Percentiles rank a stretch among this genome's conserved stretches.
These are phyloP conservation scores for Caerostris darwini DNA, from an alignment of 1,140 invertebrate species.

Conservation along the genomic window DNA sequence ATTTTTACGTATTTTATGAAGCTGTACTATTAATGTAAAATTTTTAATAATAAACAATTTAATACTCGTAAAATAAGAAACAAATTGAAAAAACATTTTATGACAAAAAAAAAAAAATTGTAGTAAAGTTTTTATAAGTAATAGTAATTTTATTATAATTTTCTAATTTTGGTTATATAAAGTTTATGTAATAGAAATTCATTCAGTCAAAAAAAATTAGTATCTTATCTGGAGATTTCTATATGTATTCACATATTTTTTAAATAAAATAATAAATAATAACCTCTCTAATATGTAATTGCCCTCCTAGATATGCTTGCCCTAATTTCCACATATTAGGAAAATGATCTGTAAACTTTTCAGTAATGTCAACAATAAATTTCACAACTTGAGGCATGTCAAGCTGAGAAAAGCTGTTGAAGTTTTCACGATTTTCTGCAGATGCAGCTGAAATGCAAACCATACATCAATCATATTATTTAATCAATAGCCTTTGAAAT, in stretches of 20 bases:
- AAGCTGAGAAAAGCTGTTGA: background rate
- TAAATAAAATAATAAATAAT: background rate
- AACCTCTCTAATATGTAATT: conserved; percentile 87
- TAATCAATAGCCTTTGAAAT: background rate
- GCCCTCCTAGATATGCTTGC: conserved; percentile 93
- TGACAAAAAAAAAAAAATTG: too few species aligned
- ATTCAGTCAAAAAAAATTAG: too few species aligned
- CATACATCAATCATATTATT: background rate
- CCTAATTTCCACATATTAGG: conserved; percentile 95
- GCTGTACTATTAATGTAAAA: too few species aligned
- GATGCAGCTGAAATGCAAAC: conserved; percentile 5
- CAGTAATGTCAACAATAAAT: conserved; percentile 89
- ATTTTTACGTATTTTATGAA: too few species aligned
- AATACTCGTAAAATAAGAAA: too few species aligned
- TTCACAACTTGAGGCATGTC: conserved; percentile 84
- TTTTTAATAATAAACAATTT: too few species aligned
- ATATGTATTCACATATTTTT: background rate
- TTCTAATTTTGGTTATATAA: too few species aligned
- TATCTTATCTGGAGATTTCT: background rate
- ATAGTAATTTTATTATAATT: too few species aligned
- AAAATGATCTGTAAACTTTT: conserved; percentile 87
- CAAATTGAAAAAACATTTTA: too few species aligned
- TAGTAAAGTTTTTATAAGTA: too few species aligned
- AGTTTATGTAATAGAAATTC: too few species aligned
- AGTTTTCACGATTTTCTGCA: conserved; percentile 31